Evolutionary conservation across 2,113 vertebrate genomes (phyloP).

Genomic region (Martes martes): DNA sequence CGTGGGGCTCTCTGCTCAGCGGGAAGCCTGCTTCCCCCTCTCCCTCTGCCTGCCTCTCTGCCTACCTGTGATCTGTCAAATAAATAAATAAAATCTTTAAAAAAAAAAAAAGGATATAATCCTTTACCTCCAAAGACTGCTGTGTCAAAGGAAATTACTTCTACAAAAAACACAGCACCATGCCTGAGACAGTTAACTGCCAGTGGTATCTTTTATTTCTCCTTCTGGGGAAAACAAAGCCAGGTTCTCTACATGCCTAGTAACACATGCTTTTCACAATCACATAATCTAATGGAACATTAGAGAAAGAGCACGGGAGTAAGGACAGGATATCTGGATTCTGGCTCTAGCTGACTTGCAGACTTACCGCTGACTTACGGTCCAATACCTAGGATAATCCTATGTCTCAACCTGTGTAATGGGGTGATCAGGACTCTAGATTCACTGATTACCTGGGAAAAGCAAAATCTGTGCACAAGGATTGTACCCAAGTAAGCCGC

Average conservation of each 20-base stretch:
- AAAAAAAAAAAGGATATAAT: neutral
- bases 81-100: too few relatives aligned
- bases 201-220: constrained; percentile 19
- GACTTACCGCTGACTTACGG: neutral
- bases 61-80: too few relatives aligned
- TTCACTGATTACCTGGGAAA: constrained; percentile 27
- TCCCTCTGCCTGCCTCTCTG: too few relatives aligned
- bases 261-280: constrained; percentile 14
- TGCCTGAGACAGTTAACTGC: constrained; percentile 21
- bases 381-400: neutral
- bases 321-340: neutral
- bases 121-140: neutral
- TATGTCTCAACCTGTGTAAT: neutral
- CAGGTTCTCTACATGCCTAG: neutral
- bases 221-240: neutral
- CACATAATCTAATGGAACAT: neutral
- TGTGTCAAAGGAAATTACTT: constrained; percentile 37
- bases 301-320: neutral
- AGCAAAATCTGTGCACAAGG: constrained; percentile 23
- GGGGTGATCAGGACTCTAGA: neutral
- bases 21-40: too few relatives aligned
- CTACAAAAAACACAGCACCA: constrained; percentile 20
- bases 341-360: neutral
- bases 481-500: constrained; percentile 30
- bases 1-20: too few relatives aligned